Conservation (phyloP, 2,888 invertebrate species). For the Bugulina stolonifera region DNA sequence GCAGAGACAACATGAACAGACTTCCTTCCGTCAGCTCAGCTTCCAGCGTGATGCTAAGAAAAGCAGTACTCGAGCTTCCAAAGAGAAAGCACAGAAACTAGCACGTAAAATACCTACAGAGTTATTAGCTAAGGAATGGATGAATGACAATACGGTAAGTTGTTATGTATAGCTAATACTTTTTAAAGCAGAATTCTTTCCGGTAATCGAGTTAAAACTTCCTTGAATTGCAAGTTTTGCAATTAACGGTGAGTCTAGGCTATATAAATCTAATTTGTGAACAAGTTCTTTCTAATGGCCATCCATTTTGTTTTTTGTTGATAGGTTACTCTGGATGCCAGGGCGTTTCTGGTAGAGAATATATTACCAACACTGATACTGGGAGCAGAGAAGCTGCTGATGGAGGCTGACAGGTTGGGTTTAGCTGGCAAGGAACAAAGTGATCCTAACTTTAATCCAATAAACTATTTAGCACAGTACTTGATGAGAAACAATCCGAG, state of each 20-base stretch:
- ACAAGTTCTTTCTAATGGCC: no score
- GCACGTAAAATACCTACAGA: conserved; percentile 50
- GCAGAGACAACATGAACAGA: conserved; percentile 47
- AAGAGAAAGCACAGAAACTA: conserved; percentile 41
- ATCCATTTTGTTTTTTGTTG: no score
- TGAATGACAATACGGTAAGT: conserved; percentile 37
- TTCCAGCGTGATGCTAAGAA: conserved; percentile 43
- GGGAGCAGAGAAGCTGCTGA: conserved; percentile 51
- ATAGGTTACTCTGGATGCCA: conserved; percentile 45
- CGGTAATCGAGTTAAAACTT: no score
- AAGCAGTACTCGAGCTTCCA: conserved; percentile 36
- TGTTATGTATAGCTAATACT: not conserved
- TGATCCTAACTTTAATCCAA: conserved; percentile 51
- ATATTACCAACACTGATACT: conserved; percentile 51
- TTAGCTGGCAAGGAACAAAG: conserved; percentile 36
- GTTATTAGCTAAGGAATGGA: conserved; percentile 48
- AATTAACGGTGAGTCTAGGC: no score
- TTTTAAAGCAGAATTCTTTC: no score
- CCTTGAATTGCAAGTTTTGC: no score
- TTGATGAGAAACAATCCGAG: conserved; percentile 53
- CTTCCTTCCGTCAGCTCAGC: conserved; percentile 45
- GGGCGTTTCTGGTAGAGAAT: conserved; percentile 49
- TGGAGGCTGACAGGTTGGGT: conserved; percentile 45
- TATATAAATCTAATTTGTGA: no score
- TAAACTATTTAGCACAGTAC: conserved; percentile 52